Percentiles rank a stretch among this genome's conserved stretches.
Evolutionary conservation across 2,113 vertebrate genomes (phyloP).

Genomic region (Callospermophilus lateralis): DNA sequence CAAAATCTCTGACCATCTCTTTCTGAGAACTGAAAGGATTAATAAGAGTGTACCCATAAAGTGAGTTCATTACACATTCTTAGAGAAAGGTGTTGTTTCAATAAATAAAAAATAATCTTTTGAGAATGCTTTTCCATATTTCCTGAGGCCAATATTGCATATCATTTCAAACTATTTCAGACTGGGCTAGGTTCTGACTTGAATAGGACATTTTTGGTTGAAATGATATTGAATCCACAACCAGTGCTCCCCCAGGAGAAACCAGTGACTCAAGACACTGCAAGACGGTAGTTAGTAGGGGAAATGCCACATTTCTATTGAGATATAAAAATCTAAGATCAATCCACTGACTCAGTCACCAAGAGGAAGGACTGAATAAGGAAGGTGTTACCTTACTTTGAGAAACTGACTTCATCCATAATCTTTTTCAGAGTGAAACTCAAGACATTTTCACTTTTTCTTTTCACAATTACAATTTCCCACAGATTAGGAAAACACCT

Average conservation of each 20-base stretch:
- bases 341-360: constrained; percentile 61
- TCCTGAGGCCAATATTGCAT: background rate
- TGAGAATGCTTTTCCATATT: background rate
- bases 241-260: constrained; percentile 34
- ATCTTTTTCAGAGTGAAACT: constrained; percentile 52
- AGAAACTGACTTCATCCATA: constrained; percentile 23
- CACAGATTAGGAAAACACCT: background rate
- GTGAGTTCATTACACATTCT: background rate
- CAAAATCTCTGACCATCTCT: background rate
- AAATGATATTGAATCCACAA: constrained; percentile 63
- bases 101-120: background rate
- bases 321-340: constrained; percentile 71
- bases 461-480: constrained; percentile 23
- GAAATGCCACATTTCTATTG: constrained; percentile 66
- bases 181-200: background rate
- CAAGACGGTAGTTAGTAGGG: background rate
- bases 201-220: constrained; percentile 20
- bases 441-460: background rate
- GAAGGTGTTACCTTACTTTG: constrained; percentile 51
- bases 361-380: constrained; percentile 58
- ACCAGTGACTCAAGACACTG: constrained; percentile 64
- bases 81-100: constrained; percentile 15
- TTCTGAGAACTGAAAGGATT: background rate
- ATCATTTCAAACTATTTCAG: constrained; percentile 46
- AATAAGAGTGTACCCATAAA: background rate